A percentile compares a stretch with the other conserved stretches of the same genome.
Evolutionary conservation across 2,113 vertebrate genomes (phyloP).

Genomic region (Crypturellus undulatus): DNA sequence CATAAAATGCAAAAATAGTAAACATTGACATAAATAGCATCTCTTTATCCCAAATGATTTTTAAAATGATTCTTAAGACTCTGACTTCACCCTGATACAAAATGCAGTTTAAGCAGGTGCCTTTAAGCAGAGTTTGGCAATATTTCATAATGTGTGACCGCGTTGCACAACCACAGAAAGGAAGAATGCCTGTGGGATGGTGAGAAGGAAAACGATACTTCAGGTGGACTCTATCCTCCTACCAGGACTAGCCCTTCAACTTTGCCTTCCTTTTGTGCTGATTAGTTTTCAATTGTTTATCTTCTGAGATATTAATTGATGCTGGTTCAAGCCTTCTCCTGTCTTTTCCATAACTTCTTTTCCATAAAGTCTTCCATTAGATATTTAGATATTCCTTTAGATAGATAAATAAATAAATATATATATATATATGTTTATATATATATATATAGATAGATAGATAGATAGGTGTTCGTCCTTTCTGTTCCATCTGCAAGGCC

Average conservation of each 20-base stretch:
- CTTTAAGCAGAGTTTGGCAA: constrained; percentile 36
- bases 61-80: neutral
- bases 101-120: constrained; percentile 5
- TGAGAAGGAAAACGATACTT: neutral
- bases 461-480: neutral
- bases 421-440: no score
- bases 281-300: neutral
- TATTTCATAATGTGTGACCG: neutral
- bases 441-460: no score
- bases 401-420: no score
- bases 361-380: no score
- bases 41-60: neutral
- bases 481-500: neutral
- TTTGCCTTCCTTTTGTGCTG: neutral
- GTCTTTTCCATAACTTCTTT: neutral
- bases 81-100: constrained; percentile 29
- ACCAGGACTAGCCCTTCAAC: neutral
- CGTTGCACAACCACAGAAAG: neutral
- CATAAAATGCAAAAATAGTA: neutral
- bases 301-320: neutral
- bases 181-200: neutral
- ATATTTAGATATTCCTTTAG: no score
- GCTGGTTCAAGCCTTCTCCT: neutral
- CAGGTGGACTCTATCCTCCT: neutral
- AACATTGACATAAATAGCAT: neutral